Evolutionary conservation across 2,888 invertebrate genomes (phyloP).

Genomic region (Ochlodes sylvanus): DNA sequence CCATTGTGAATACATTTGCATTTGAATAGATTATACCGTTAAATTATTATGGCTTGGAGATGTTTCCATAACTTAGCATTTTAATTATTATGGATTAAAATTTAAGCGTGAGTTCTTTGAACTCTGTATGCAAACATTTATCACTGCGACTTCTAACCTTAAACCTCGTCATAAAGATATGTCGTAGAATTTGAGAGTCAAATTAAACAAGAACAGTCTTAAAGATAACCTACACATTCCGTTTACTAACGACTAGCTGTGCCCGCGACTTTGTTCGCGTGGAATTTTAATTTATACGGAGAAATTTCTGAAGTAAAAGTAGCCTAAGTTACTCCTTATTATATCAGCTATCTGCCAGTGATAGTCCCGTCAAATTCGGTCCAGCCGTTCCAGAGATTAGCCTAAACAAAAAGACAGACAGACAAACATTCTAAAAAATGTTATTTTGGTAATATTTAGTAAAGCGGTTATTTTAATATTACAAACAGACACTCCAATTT

Average conservation of each 20-base stretch:
- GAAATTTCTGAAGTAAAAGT: no score
- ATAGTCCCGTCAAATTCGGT: no score
- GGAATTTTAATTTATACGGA: no score
- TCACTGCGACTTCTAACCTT: conserved; percentile 27
- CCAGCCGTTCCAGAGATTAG: no score
- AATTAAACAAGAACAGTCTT: conserved; percentile 12
- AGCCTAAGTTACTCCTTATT: no score
- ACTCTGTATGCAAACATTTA: conserved; percentile 32
- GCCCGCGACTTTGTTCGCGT: no score
- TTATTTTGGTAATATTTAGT: no score
- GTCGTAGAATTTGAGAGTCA: conserved; percentile 27
- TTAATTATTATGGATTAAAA: conserved; percentile 33
- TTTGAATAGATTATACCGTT: conserved; percentile 31
- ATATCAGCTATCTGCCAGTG: no score
- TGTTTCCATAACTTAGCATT: conserved; percentile 30
- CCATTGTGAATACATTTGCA: conserved; percentile 30
- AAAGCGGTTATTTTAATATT: no score
- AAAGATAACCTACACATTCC: conserved; percentile 18
- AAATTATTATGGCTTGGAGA: conserved; percentile 24
- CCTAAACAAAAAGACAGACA: no score
- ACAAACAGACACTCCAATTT: no score
- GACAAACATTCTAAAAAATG: no score
- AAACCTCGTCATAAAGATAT: conserved; percentile 18
- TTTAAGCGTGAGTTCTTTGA: conserved; percentile 21
- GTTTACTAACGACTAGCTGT: background rate